phyloP scores from a whole-genome alignment of 2,888 invertebrate genomes.

The Thelaira solivaga region DNA sequence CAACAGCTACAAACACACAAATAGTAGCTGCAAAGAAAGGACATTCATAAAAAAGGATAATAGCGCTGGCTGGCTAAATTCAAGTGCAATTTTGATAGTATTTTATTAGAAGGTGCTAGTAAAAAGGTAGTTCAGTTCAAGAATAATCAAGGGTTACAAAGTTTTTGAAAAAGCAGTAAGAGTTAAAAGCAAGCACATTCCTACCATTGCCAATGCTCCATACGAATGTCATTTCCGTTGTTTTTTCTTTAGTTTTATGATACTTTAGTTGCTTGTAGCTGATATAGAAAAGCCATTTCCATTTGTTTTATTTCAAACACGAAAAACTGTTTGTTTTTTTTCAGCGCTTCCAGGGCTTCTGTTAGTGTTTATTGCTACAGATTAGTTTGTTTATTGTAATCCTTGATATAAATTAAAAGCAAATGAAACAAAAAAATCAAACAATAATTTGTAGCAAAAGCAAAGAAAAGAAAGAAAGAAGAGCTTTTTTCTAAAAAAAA shows the following conservation, averaged over 20 bases:
- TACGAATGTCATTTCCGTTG: too few relatives aligned
- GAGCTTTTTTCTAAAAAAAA: background rate
- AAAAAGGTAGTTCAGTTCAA: slow-evolving; percentile 32
- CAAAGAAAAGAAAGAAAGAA: background rate
- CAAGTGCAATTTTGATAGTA: slow-evolving; percentile 47
- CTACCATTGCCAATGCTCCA: too few relatives aligned
- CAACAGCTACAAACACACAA: background rate
- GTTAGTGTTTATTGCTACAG: slow-evolving; percentile 74
- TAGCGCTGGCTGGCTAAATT: background rate
- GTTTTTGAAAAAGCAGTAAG: too few relatives aligned
- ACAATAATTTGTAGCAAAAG: slow-evolving; percentile 18
- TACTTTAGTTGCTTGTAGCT: slow-evolving; percentile 22
- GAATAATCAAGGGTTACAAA: background rate
- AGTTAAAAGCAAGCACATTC: too few relatives aligned
- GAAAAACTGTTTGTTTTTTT: background rate
- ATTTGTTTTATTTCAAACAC: slow-evolving; percentile 22
- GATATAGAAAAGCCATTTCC: slow-evolving; percentile 11
- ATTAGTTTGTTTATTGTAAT: slow-evolving; percentile 76
- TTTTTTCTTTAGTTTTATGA: slow-evolving; percentile 25
- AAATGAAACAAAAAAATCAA: background rate
- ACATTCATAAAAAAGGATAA: slow-evolving; percentile 18
- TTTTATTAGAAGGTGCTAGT: slow-evolving; percentile 44
- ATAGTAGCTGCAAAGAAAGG: background rate
- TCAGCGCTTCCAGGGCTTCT: slow-evolving; percentile 68
- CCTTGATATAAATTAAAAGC: slow-evolving; percentile 73